Percentiles rank a stretch among this genome's conserved stretches.
These are phyloP conservation scores for Myopa testacea DNA, from an alignment of 2,888 invertebrate genomes.

Conservation along the genomic window DNA sequence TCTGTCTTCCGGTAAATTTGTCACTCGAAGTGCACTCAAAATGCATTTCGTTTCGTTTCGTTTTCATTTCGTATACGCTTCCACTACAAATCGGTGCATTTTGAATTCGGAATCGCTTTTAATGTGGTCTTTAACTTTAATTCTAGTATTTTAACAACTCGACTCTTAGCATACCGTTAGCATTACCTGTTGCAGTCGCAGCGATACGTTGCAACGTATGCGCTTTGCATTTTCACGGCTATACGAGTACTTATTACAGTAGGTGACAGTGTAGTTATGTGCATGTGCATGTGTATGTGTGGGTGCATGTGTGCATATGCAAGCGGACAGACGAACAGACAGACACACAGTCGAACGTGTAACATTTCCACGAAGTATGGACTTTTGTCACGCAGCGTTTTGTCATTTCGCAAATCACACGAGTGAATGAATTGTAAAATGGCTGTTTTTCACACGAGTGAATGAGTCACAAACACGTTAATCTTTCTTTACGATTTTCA, in stretches of 20 bases:
- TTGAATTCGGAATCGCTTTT: conserved; percentile 33
- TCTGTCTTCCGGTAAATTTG: conserved; percentile 29
- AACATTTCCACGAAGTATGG: conserved; percentile 60
- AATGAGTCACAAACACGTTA: too few species aligned
- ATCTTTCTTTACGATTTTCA: too few species aligned
- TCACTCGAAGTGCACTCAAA: conserved; percentile 35
- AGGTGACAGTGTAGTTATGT: not conserved
- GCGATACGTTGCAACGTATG: conserved; percentile 10
- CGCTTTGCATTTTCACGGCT: not conserved
- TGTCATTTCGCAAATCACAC: conserved; percentile 33
- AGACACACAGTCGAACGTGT: conserved; percentile 4
- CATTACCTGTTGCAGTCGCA: conserved; percentile 16
- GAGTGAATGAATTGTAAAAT: conserved; percentile 26
- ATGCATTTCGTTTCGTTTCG: conserved; percentile 33
- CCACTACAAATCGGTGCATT: conserved; percentile 24
- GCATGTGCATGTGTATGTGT: not conserved
- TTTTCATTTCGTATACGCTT: not conserved
- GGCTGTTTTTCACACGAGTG: too few species aligned
- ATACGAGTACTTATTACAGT: too few species aligned
- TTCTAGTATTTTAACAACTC: conserved; percentile 29
- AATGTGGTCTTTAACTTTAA: conserved; percentile 38
- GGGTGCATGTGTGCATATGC: not conserved
- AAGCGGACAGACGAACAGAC: not conserved
- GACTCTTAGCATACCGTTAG: not conserved
- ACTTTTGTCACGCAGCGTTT: conserved; percentile 63